Evolutionary conservation across 2,888 invertebrate genomes (phyloP).

Genomic region (Frankliniella fusca): DNA sequence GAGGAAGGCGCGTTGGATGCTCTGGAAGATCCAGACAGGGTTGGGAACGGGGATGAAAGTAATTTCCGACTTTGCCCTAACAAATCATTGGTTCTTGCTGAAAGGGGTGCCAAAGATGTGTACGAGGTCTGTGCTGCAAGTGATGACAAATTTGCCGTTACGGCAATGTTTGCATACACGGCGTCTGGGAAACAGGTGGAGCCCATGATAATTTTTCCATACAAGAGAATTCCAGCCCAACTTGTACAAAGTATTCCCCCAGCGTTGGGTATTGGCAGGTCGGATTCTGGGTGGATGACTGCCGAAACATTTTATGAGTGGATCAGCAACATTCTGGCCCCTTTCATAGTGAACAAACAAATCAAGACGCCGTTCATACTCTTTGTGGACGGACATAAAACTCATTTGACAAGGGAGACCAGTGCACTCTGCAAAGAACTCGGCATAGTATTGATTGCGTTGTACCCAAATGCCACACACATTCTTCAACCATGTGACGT

Average conservation of each 20-base stretch:
- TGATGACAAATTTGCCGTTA: slow-evolving; percentile 32
- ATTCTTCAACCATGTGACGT: slow-evolving; percentile 40
- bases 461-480: slow-evolving; percentile 39
- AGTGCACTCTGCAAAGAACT: slow-evolving; percentile 37
- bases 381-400: slow-evolving; percentile 47
- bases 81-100: slow-evolving; percentile 7
- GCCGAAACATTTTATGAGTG: slow-evolving; percentile 46
- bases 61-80: slow-evolving; percentile 28
- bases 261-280: slow-evolving; percentile 46
- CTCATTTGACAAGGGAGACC: slow-evolving; percentile 41
- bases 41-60: slow-evolving; percentile 32
- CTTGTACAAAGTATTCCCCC: slow-evolving; percentile 40
- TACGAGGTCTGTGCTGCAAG: slow-evolving; percentile 27
- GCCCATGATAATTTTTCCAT: slow-evolving; percentile 28
- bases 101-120: slow-evolving; percentile 30
- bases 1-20: slow-evolving; percentile 34
- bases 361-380: slow-evolving; percentile 45
- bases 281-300: slow-evolving; percentile 49
- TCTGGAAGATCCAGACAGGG: slow-evolving; percentile 31
- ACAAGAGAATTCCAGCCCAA: slow-evolving; percentile 31
- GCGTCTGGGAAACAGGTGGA: slow-evolving; percentile 32
- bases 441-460: slow-evolving; percentile 38
- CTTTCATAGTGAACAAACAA: slow-evolving; percentile 44
- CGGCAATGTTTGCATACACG: slow-evolving; percentile 28
- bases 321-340: slow-evolving; percentile 45